Evolutionary conservation across 2,113 vertebrate genomes (phyloP), one percentile per base, ranked within the genome.

Genomic region (Philantomba maxwellii): DNA sequence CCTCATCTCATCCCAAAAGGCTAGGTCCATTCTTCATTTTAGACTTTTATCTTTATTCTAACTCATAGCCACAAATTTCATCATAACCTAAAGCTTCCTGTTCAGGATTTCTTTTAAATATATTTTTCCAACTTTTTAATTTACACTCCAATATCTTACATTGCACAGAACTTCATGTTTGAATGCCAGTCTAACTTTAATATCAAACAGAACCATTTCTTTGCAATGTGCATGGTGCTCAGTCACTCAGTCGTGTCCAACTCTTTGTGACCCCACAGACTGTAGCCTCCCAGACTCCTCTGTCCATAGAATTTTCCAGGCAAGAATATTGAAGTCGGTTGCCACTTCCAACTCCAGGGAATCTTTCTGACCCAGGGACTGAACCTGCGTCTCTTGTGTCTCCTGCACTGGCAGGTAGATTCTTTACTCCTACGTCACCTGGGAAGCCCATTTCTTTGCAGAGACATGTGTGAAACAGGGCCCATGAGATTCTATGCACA

Each of bases 171-270:
- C 47, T 60, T 87, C 17, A 84, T 87, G n/a, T 95, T 93, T 93
- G 36, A 93, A 89, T 96, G 45, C 25, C 70, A 53, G 1, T 75
- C 39, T 87, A 95, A 93, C 33, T 87, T 87, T 78, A 83, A 89
- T 55, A 28, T 89, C 78, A 96, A 43, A 86, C 30, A 87, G 73
- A 95, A 77, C 49, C 47, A 75, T 93, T 94, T 90, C 66, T 97
- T 84, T 93, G 39, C 87, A 93, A 13, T 43, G 39, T 75, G 39
- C 70, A 3, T 26, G 21, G 70, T 43, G 23, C 70, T 33, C 12
- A 75, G 70, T 75, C 39, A 43, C 39, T 75, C 70, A 43, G 21
- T 73, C 2, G 5, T 75, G 39, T 26, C 70, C 39, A 43, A 15
- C 39, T 75, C 70, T 73, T 73, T 75, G 12, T 3, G 12, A 75